Evolutionary conservation across 2,888 invertebrate genomes (phyloP).

Genomic region (Eilema depressum): DNA sequence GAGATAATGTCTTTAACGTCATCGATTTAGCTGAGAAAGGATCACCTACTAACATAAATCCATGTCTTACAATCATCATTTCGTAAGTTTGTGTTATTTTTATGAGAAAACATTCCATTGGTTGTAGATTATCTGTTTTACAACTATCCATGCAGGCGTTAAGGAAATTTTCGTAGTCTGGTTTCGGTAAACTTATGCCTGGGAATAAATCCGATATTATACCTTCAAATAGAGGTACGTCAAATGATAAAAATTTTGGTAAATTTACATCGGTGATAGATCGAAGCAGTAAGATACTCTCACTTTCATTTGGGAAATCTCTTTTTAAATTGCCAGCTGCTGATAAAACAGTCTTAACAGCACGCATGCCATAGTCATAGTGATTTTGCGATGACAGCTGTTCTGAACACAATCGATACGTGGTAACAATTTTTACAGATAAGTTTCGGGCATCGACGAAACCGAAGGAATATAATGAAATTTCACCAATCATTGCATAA

Average conservation of each 20-base stretch:
- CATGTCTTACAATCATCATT: slow-evolving; percentile 97
- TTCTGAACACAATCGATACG: slow-evolving; percentile 94
- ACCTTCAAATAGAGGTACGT: slow-evolving; percentile 95
- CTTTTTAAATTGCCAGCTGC: slow-evolving; percentile 95
- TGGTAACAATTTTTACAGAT: slow-evolving; percentile 94
- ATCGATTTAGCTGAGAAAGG: slow-evolving; percentile 94
- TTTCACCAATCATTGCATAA: slow-evolving; percentile 96
- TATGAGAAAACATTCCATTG: slow-evolving; percentile 90
- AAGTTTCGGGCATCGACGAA: slow-evolving; percentile 92
- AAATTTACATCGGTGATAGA: slow-evolving; percentile 97
- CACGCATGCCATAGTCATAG: slow-evolving; percentile 96
- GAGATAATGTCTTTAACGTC: slow-evolving; percentile 91
- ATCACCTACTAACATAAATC: slow-evolving; percentile 96
- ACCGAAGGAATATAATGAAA: slow-evolving; percentile 94
- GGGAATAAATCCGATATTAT: slow-evolving; percentile 97
- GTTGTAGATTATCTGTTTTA: slow-evolving; percentile 90
- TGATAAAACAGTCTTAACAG: slow-evolving; percentile 94
- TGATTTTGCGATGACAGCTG: slow-evolving; percentile 94
- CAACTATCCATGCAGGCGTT: slow-evolving; percentile 89
- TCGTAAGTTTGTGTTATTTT: slow-evolving; percentile 97
- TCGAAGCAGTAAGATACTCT: slow-evolving; percentile 92
- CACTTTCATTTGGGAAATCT: slow-evolving; percentile 91
- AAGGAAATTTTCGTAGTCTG: slow-evolving; percentile 91
- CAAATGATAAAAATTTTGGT: slow-evolving; percentile 96
- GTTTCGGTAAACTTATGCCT: slow-evolving; percentile 90